Percentiles rank a stretch among this genome's conserved stretches.
These are phyloP conservation scores for Troglohyphantes excavatus DNA, from an alignment of 2,888 invertebrate genomes.

Conservation along the genomic window DNA sequence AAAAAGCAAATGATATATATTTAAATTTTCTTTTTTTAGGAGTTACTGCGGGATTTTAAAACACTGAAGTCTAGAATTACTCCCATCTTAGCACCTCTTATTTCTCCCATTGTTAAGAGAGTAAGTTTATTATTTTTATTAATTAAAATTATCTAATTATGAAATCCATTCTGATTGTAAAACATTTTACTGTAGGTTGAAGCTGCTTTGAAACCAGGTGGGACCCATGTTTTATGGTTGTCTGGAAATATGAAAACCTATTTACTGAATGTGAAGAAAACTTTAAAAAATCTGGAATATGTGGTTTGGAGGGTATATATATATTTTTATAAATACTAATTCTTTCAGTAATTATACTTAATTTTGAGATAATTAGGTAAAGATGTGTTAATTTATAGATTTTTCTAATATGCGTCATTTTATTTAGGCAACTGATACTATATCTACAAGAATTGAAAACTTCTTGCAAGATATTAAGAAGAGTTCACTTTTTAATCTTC, in stretches of 20 bases:
- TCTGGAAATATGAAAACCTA: conserved; percentile 88
- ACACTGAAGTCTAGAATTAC: conserved; percentile 16
- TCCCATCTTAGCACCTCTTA: conserved; percentile 41
- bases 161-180: neutral
- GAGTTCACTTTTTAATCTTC: conserved; percentile 48
- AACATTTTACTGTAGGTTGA: conserved; percentile 83
- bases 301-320: conserved; percentile 57
- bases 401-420: neutral
- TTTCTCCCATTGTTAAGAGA: conserved; percentile 42
- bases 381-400: neutral
- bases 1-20: neutral
- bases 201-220: conserved; percentile 88
- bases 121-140: conserved; percentile 39
- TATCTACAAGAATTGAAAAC: conserved; percentile 11
- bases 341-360: neutral
- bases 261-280: conserved; percentile 85
- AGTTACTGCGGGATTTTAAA: conserved; percentile 34
- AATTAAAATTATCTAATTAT: neutral
- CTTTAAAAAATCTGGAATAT: conserved; percentile 86
- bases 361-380: neutral
- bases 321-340: too few relatives aligned
- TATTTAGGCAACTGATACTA: conserved; percentile 51
- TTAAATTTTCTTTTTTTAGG: conserved; percentile 27
- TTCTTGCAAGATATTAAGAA: conserved; percentile 5
- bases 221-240: conserved; percentile 91